Evolutionary conservation across 1,140 invertebrate species (phyloP).

Genomic region (Caenorhabditis briggsae): DNA sequence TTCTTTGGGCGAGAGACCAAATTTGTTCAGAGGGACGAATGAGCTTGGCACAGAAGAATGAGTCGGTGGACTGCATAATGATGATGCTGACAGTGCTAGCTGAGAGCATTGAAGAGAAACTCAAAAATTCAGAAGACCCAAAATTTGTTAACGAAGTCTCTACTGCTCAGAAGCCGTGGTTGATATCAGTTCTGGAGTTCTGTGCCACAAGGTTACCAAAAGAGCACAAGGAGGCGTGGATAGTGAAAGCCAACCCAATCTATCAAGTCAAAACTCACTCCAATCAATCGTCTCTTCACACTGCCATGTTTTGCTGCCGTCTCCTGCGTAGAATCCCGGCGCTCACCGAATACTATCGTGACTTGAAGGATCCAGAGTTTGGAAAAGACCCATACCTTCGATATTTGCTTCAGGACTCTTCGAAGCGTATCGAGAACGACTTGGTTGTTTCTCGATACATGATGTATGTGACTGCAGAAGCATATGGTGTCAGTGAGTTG

Average conservation of each 20-base stretch:
- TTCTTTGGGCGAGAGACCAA: conserved; percentile 24
- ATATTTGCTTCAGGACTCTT: background rate
- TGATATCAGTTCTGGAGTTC: conserved; percentile 11
- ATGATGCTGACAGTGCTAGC: conserved; percentile 23
- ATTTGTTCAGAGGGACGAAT: conserved; percentile 3
- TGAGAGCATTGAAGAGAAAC: background rate
- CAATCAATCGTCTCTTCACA: conserved; percentile 18
- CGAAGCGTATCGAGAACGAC: background rate
- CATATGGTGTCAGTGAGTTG: background rate
- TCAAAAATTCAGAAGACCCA: background rate
- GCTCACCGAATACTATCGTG: background rate
- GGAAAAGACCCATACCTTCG: background rate
- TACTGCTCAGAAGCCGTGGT: conserved; percentile 11
- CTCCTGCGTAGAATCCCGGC: background rate
- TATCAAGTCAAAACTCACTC: conserved; percentile 4
- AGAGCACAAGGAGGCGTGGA: background rate
- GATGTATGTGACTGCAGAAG: conserved; percentile 15
- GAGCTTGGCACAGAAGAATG: conserved; percentile 1
- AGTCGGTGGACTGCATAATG: conserved; percentile 35
- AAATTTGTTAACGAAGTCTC: background rate
- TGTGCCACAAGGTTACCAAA: conserved; percentile 13
- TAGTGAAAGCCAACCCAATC: background rate
- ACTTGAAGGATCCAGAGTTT: background rate
- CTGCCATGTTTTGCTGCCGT: conserved; percentile 1
- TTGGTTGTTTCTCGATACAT: background rate